These are phyloP conservation scores for Anniella stebbinsi DNA, from an alignment of 2,797 vertebrate species.

Conservation along the genomic window DNA sequence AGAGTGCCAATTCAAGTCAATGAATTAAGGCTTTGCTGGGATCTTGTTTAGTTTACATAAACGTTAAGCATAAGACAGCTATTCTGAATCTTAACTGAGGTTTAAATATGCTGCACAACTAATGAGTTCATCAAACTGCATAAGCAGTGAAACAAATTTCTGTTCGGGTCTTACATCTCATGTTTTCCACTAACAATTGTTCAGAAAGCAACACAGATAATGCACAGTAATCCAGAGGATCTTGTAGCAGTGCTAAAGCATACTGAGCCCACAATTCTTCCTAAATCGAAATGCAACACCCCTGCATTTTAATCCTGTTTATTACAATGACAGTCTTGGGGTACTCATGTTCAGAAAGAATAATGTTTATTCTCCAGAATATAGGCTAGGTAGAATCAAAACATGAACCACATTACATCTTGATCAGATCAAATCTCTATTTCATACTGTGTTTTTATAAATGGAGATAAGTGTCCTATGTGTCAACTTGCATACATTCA, in stretches of 20 bases:
- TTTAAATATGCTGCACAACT: constrained; percentile 62
- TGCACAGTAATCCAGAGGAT: background rate
- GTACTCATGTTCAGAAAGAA: background rate
- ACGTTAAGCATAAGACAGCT: constrained; percentile 62
- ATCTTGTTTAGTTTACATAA: constrained; percentile 44
- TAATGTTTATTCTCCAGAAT: background rate
- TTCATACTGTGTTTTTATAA: background rate
- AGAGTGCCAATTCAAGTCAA: constrained; percentile 51
- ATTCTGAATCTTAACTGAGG: constrained; percentile 47
- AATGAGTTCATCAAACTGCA: constrained; percentile 57
- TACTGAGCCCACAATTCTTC: background rate
- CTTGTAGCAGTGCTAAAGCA: background rate
- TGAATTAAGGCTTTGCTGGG: constrained; percentile 37
- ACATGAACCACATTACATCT: background rate
- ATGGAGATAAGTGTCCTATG: background rate
- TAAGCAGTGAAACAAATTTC: constrained; percentile 57
- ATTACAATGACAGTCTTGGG: background rate
- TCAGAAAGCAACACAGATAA: background rate
- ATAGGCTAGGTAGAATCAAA: background rate
- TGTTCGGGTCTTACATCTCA: background rate
- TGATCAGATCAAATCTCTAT: background rate
- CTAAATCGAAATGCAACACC: background rate
- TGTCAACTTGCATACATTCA: background rate
- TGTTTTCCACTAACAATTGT: background rate
- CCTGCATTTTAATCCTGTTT: background rate